Base-by-base conservation (phyloP, 2,888 invertebrate genomes). In the Agrotis puta region DNA sequence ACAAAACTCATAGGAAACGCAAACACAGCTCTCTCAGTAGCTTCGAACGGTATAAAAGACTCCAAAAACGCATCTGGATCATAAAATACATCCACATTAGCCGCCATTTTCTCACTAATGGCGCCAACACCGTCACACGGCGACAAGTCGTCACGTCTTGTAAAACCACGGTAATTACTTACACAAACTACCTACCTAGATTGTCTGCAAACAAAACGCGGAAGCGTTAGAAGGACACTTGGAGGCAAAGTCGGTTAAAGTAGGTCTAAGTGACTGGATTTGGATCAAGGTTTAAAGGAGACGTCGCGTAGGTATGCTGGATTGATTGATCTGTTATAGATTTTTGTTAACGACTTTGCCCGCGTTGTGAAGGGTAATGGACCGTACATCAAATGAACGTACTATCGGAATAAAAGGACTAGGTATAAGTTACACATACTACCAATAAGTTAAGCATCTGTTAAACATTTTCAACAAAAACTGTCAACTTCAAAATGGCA, bases 221-320 rank as follows among this genome's bases (percentile, higher is more conserved):
- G 80, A 80, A 80, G 74, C 54, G n/a, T 61, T 24, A 70, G 66
- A 82, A 82, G 80, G 80, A 74, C 83, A 16, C 2, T 18, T 48
- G 45, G 2, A 79, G 79, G 79, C 82, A 74, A 82, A 79, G 45
- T 54, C 22, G 9, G 24, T 13, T 18, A 45, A 54, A 27, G 39
- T 68, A 45, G 27, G 39, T 64, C 45, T 48, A 18, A n/a, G 54
- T 53, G 51, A 61, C 48, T 68, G 58, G 27, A 68, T 68, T 47
- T 53, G 11, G 77, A 56, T 66, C 78, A 79, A 70, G 78, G 65
- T 80, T 59, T n/a, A 39, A 39, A 63, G 64, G 56, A 78, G 18
- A 48, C 20, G 11, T 33, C 45, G 4, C 20, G 11, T 33, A 53
- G 4, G 0, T 64, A 14, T 2, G 4, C 9, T 7, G 9, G 11